Conservation (phyloP, 2,797 vertebrate species). For the Alosa sapidissima region DNA sequence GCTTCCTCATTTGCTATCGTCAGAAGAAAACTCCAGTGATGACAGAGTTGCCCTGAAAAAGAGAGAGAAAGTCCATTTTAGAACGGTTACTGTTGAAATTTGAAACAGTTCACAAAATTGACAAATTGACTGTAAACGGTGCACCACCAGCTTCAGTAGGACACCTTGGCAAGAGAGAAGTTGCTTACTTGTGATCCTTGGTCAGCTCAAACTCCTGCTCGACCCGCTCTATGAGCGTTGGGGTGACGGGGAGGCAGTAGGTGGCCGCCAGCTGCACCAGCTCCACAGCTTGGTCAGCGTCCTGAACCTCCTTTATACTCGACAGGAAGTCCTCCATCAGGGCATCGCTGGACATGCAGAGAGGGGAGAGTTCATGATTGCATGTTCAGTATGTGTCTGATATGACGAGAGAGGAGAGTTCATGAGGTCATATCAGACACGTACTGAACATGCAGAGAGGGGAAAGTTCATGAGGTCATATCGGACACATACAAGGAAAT, state of each 20-base stretch:
- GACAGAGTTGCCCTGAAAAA: constrained; percentile 65
- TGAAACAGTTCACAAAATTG: background rate
- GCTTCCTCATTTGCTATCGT: background rate
- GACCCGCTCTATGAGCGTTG: constrained; percentile 64
- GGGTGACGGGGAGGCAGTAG: constrained; percentile 75
- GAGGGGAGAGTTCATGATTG: background rate
- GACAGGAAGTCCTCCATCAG: constrained; percentile 79
- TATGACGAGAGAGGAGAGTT: background rate
- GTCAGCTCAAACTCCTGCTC: constrained; percentile 78
- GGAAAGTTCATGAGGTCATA: background rate
- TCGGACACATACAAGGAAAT: background rate
- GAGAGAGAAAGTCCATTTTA: background rate
- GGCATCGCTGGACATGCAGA: constrained; percentile 64
- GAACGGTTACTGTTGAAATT: background rate
- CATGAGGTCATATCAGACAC: too few relatives aligned
- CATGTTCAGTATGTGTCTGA: too few relatives aligned
- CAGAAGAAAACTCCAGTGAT: constrained; percentile 42
- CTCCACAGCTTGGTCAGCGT: constrained; percentile 73
- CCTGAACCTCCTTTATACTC: constrained; percentile 58
- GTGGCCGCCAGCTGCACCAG: constrained; percentile 80
- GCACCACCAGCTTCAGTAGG: too few relatives aligned
- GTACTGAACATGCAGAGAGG: too few relatives aligned
- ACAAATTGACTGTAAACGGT: background rate
- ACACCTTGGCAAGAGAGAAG: background rate
- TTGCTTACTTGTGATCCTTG: constrained; percentile 71